Conservation (phyloP, 1,140 invertebrate species). For the Danaus plexippus region DNA sequence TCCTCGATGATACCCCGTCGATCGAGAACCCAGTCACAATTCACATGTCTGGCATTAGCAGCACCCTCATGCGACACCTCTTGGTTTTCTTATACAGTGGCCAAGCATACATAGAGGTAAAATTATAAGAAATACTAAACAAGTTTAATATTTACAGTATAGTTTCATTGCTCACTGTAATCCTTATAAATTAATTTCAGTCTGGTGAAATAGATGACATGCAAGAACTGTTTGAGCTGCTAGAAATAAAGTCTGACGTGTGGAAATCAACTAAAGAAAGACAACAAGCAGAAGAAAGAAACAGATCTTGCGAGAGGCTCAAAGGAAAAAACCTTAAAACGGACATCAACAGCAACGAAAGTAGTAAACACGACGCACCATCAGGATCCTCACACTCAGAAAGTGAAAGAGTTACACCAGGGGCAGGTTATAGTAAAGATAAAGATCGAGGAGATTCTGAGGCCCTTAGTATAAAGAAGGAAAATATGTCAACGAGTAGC, state of each 20-base stretch:
- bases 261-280: conserved; percentile 75
- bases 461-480: conserved; percentile 64
- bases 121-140: conserved; percentile 11
- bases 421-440: conserved; percentile 64
- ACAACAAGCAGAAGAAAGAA: conserved; percentile 66
- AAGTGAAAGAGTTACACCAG: conserved; percentile 62
- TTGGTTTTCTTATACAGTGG: conserved; percentile 88
- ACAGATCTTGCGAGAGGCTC: conserved; percentile 68
- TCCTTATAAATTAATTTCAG: conserved; percentile 66
- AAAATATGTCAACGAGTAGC: conserved; percentile 71
- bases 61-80: conserved; percentile 81
- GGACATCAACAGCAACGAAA: conserved; percentile 75
- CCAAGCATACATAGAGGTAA: conserved; percentile 84
- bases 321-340: conserved; percentile 74
- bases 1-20: conserved; percentile 81
- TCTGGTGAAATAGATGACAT: conserved; percentile 85
- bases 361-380: conserved; percentile 73
- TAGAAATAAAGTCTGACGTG: conserved; percentile 87
- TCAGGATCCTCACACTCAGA: conserved; percentile 67
- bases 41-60: conserved; percentile 85
- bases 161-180: conserved; percentile 2
- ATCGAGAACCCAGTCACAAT: conserved; percentile 81
- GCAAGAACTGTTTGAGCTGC: conserved; percentile 83
- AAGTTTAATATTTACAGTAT: conserved; percentile 9
- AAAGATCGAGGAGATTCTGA: conserved; percentile 52